Base-by-base conservation (phyloP, 2,888 invertebrate genomes). In the Acrobeloides nanus region DNA sequence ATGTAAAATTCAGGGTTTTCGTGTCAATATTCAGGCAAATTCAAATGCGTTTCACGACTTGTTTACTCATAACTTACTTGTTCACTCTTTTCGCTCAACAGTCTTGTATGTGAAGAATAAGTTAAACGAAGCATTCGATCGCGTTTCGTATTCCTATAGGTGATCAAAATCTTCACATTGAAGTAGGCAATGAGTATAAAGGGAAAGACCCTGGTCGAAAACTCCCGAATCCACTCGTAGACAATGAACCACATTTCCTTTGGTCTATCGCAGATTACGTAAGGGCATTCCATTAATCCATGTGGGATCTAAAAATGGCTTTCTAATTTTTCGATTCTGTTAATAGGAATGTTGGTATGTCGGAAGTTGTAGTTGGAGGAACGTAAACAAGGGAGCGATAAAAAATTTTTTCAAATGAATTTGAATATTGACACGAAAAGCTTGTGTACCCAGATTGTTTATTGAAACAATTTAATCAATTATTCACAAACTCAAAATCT, bases 161-260 rank as follows among this genome's bases (percentile, higher is more conserved):
- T 74, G 38, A 74, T 64, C 26, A 79, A 74, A 48, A 79, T 78
- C 46, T 74, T 69, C 4, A 72, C 70, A 58, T 79, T 79, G 38
- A 79, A 71, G 46, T 75, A 72, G 7, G 76, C 76, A 20, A 79
- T 71, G 3, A 78, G 61, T 33, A 77, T 57, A 32, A 76, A 77
- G 3, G 79, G 79, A 21, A 76, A 75, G 26, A 79, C 68, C 3
- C 79, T 72, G 1, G 77, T 75, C 27, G 76, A 60, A n/a, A 62
- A 51, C 51, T 72, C 72, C 10, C 69, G 55, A n/a, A 58, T 44
- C 40, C 59, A 61, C 52, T 68, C 69, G 56, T 71, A 71, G 18
- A 59, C 48, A 10, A 51, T 47, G 41, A 61, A 68, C 65, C 66
- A 66, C 12, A 54, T 48, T 20, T 62, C 61, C 17, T 53, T 50